Evolutionary conservation across 1,140 invertebrate species (phyloP).

Genomic region (Bombus terrestris): DNA sequence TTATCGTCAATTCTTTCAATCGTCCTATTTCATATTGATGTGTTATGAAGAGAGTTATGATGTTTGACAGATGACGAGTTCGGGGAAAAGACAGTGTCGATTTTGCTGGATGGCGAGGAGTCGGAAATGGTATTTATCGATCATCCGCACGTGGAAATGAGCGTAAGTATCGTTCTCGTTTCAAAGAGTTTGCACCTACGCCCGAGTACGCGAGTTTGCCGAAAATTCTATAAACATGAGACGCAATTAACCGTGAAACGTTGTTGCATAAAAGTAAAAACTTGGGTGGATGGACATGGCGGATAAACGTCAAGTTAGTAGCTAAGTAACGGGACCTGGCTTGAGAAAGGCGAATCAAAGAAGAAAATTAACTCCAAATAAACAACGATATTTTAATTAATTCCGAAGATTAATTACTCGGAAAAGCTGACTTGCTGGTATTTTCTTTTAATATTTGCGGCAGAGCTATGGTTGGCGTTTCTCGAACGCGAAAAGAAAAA

Average conservation of each 20-base stretch:
- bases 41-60: not conserved
- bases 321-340: not conserved
- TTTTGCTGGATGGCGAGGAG: slow-evolving; percentile 94
- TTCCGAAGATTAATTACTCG: not conserved
- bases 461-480: no score
- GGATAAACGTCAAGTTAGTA: not conserved
- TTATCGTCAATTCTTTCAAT: not conserved
- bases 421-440: not conserved
- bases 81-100: slow-evolving; percentile 94
- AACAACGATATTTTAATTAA: not conserved
- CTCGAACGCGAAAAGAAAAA: no score
- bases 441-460: no score
- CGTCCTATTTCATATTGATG: not conserved
- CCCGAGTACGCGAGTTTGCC: not conserved
- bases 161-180: slow-evolving; percentile 85
- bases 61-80: slow-evolving; percentile 91
- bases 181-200: not conserved
- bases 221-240: not conserved
- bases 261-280: not conserved
- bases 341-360: not conserved
- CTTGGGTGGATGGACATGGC: no score
- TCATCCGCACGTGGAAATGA: slow-evolving; percentile 93
- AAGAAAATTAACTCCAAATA: not conserved
- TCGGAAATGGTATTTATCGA: slow-evolving; percentile 96
- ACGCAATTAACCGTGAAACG: no score